Conservation (phyloP, 2,888 invertebrate species). For the Encarsia formosa region DNA sequence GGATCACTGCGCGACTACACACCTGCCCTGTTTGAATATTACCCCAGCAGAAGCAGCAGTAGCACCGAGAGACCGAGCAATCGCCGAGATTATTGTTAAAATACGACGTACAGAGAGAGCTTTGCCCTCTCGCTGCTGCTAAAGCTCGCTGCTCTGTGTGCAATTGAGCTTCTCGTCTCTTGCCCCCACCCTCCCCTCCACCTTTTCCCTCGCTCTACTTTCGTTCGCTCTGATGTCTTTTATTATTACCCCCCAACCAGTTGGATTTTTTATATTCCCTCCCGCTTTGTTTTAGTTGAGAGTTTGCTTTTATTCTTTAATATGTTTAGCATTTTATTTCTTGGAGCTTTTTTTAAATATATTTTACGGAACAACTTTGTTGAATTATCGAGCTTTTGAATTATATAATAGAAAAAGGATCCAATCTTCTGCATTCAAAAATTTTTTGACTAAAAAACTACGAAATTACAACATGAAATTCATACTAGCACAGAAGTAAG, state of each 20-base stretch:
- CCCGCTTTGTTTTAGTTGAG: not conserved
- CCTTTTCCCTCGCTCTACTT: not conserved
- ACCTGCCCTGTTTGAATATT: conserved; percentile 28
- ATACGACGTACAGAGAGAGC: conserved; percentile 20
- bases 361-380: too few species aligned
- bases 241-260: not conserved
- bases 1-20: conserved; percentile 25
- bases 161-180: conserved; percentile 8
- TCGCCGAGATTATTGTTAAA: conserved; percentile 30
- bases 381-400: too few species aligned
- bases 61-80: conserved; percentile 7
- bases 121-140: not conserved
- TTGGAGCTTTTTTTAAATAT: not conserved
- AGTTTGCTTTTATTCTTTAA: not conserved
- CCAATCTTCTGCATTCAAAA: too few species aligned
- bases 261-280: not conserved
- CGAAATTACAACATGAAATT: too few species aligned
- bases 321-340: not conserved
- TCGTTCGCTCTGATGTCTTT: not conserved
- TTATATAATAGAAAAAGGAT: too few species aligned
- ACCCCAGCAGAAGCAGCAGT: conserved; percentile 9
- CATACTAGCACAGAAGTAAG: too few species aligned
- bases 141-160: not conserved
- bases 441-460: too few species aligned
- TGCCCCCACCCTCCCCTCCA: not conserved